Conservation (phyloP, 2,888 invertebrate species). For the Pachliopta kotzebuea region DNA sequence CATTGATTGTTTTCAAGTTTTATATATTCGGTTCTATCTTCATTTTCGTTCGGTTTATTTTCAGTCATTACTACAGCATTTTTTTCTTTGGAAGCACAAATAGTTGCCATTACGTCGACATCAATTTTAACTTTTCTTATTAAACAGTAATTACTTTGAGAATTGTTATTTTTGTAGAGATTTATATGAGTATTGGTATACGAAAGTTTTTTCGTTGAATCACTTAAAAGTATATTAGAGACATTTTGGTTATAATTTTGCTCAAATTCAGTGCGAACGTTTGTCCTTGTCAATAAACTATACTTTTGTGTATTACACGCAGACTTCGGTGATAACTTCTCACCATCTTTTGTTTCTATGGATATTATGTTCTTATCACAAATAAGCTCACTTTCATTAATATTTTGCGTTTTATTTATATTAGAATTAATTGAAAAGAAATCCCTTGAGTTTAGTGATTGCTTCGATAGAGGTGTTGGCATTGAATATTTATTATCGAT, state of each 20-base stretch:
- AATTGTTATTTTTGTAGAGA: conserved; percentile 43
- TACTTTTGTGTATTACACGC: background rate
- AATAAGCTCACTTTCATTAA: background rate
- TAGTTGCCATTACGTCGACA: conserved; percentile 52
- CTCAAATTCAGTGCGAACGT: background rate
- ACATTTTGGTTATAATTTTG: background rate
- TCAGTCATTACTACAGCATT: background rate
- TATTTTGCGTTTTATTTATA: background rate
- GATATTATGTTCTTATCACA: background rate
- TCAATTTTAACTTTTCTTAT: conserved; percentile 58
- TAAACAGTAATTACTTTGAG: conserved; percentile 45
- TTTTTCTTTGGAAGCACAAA: conserved; percentile 20
- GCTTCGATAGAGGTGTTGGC: background rate
- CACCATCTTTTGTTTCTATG: conserved; percentile 12
- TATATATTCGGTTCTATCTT: background rate
- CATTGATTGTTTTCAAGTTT: background rate
- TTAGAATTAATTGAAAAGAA: background rate
- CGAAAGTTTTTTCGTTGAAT: conserved; percentile 43
- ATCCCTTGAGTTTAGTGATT: background rate
- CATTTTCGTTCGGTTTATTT: conserved; percentile 21
- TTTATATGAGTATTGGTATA: conserved; percentile 50
- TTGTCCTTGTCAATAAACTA: background rate
- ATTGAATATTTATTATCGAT: background rate
- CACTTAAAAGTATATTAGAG: background rate
- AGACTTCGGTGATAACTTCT: conserved; percentile 8